Evolutionary conservation across 2,797 vertebrate species (phyloP).

Genomic region (Gymnoscopelus microlampas): DNA sequence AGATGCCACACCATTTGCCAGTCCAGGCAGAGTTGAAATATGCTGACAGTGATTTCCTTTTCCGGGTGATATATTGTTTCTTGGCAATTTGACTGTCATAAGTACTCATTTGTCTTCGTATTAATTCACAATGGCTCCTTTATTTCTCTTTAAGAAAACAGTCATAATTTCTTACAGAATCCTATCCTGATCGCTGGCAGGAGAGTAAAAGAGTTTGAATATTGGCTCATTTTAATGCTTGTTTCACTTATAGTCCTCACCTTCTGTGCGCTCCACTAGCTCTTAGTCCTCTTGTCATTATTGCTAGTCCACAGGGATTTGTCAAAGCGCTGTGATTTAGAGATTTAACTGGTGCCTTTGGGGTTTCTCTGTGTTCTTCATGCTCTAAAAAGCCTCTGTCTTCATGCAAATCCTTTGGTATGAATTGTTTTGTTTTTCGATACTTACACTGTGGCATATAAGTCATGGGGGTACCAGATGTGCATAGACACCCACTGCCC

Average conservation of each 20-base stretch:
- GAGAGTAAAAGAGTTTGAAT: constrained; percentile 12
- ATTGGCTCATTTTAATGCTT: constrained; percentile 35
- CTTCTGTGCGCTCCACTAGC: background rate
- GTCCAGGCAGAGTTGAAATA: constrained; percentile 9
- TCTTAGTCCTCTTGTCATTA: constrained; percentile 25
- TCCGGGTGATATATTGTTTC: constrained; percentile 6
- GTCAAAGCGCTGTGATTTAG: constrained; percentile 45
- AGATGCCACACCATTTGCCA: constrained; percentile 1
- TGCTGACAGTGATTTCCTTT: constrained; percentile 19
- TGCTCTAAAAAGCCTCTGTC: constrained; percentile 45
- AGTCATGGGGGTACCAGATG: background rate
- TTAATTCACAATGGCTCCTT: constrained; percentile 15
- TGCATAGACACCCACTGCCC: background rate
- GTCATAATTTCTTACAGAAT: constrained; percentile 48
- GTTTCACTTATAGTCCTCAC: constrained; percentile 45
- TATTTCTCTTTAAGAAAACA: constrained; percentile 2
- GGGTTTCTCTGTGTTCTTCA: constrained; percentile 42
- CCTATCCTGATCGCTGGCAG: constrained; percentile 12
- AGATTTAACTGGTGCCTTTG: constrained; percentile 51
- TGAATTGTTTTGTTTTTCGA: too few relatives aligned
- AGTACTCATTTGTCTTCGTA: constrained; percentile 3
- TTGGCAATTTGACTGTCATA: constrained; percentile 13
- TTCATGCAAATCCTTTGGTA: constrained; percentile 9
- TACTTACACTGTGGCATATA: background rate
- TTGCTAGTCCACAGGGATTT: constrained; percentile 43